Evolutionary conservation across 2,888 invertebrate genomes (phyloP), one percentile per base, ranked within the genome.

Genomic region (Lithophane leautieri): DNA sequence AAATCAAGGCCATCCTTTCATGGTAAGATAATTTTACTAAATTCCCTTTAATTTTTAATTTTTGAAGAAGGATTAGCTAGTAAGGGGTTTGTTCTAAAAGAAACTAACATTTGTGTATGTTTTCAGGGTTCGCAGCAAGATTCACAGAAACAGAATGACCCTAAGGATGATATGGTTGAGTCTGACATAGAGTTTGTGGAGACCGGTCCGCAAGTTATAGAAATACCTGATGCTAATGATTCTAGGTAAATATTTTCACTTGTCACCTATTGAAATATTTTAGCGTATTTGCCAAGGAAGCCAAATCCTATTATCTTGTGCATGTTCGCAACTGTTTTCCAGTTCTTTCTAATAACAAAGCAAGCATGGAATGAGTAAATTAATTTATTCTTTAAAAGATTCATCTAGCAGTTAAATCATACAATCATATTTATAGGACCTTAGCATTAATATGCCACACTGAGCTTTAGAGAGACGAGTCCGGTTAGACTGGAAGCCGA

Each of bases 141-240:
- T 2, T 92, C 90, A 42, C 95, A 92, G 75, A 94, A 94, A 76
- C 91, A 91, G 62, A 89, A 86, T 9, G 95, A 95, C 40, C 79
- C 90, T 22, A 97, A 95, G 78, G 95, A 96, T 14, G 96, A 96
- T 40, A 91, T 92, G 88, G 97, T 96, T 28, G 97, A 97, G 89
- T 97, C 97, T 2, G 97, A 97, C 90, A 97, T 97, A 75, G 97
- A 97, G 91, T 97, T 97, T 90, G 97, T 97, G 58, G 97, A 97
- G 88, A 96, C 97, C 65, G 97, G 97, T 63, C 97, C 97, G 2
- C 97, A 97, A 87, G 97, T 98, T 84, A 97, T 98, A 89, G 97
- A 98, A 89, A 97, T 97, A 90, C 96, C 96, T 1, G 97, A 97
- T 73, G 96, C 95, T 11, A 96, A 96, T 83, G 96, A 97, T 89